Conservation (phyloP, 2,113 vertebrate species). For the Microtus richardsoni region DNA sequence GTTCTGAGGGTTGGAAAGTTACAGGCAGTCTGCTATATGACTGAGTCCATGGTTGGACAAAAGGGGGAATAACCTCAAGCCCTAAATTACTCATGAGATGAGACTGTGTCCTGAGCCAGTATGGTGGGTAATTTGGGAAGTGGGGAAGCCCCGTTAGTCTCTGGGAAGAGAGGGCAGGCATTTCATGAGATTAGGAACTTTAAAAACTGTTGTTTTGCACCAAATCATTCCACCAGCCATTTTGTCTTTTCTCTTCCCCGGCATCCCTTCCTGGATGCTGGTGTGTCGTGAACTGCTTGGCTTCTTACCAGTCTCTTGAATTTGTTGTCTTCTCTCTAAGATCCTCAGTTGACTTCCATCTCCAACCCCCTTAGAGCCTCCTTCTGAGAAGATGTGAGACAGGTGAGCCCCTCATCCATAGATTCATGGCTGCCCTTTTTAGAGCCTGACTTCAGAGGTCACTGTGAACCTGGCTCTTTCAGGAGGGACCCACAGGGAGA, state of each 20-base stretch:
- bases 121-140: neutral
- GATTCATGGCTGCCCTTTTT: neutral
- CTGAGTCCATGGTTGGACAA: too few species aligned
- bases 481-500: neutral
- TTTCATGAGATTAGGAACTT: neutral
- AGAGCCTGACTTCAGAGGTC: neutral
- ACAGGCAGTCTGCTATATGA: neutral
- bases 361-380: too few species aligned
- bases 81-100: neutral
- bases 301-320: neutral
- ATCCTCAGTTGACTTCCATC: neutral
- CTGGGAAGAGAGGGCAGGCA: neutral
- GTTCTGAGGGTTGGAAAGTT: neutral
- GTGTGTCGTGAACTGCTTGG: too few species aligned
- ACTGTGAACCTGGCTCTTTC: neutral
- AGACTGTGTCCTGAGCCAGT: neutral
- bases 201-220: neutral
- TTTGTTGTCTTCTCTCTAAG: neutral
- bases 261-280: neutral
- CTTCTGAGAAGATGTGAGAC: neutral
- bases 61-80: neutral
- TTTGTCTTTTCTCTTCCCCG: neutral
- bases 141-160: neutral
- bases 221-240: neutral
- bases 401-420: neutral